A percentile compares a stretch with the other conserved stretches of the same genome.
These are phyloP conservation scores for Heliconius nattereri DNA, from an alignment of 1,140 invertebrate species.

Conservation along the genomic window DNA sequence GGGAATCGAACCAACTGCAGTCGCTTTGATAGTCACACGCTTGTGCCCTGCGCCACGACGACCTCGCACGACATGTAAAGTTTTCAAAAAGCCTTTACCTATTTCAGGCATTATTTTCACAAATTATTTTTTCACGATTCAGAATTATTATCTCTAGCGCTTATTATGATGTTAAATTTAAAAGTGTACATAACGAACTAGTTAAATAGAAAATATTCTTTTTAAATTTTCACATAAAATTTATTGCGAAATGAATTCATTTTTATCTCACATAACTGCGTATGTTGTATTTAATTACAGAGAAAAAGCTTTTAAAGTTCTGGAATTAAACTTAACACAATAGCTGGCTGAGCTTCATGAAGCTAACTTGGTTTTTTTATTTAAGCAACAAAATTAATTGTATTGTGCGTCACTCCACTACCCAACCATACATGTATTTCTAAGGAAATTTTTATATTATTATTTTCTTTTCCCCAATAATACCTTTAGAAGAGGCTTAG, in stretches of 20 bases:
- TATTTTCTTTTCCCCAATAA: no score
- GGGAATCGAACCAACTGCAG: neutral
- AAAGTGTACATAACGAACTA: neutral
- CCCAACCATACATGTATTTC: no score
- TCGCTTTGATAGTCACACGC: no score
- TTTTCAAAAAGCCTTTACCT: no score
- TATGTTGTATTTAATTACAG: slow-evolving; percentile 11
- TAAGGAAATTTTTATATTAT: no score
- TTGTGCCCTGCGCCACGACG: no score
- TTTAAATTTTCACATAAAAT: neutral
- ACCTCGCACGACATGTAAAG: no score
- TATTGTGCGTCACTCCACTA: neutral
- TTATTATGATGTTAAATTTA: neutral
- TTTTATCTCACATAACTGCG: slow-evolving; percentile 1
- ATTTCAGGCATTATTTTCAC: no score
- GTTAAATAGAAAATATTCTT: neutral
- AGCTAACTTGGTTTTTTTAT: neutral
- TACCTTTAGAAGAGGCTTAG: no score
- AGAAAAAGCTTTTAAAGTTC: neutral
- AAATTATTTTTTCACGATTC: no score
- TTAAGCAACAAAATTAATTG: neutral
- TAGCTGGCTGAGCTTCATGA: neutral
- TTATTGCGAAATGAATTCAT: neutral
- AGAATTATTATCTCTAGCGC: no score
- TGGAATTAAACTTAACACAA: neutral